Evolutionary conservation across 2,888 invertebrate species (phyloP).

Genomic region (Terebella lapidaria): DNA sequence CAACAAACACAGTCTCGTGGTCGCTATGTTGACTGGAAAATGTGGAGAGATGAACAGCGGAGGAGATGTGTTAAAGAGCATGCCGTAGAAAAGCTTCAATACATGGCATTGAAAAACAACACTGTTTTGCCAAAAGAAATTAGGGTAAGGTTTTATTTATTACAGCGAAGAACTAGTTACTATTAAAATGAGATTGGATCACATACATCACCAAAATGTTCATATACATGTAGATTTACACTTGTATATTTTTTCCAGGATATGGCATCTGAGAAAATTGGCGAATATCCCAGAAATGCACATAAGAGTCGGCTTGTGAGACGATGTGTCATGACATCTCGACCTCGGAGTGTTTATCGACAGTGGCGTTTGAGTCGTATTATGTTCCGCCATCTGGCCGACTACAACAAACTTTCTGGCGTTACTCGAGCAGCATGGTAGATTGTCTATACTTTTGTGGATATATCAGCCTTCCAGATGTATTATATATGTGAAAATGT

Average conservation of each 20-base stretch:
- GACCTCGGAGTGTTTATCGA: constrained; percentile 72
- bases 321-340: constrained; percentile 84
- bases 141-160: neutral
- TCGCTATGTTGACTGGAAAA: constrained; percentile 62
- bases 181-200: neutral
- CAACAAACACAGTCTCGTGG: constrained; percentile 11
- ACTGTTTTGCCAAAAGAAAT: constrained; percentile 76
- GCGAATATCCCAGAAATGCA: constrained; percentile 61
- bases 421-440: constrained; percentile 90
- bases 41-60: constrained; percentile 81
- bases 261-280: constrained; percentile 70
- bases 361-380: constrained; percentile 86
- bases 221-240: neutral
- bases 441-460: too few species aligned
- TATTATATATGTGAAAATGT: too few species aligned
- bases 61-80: constrained; percentile 70
- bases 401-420: constrained; percentile 87
- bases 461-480: too few species aligned
- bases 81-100: constrained; percentile 71
- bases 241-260: constrained; percentile 58
- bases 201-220: neutral
- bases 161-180: too few species aligned
- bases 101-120: constrained; percentile 79
- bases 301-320: constrained; percentile 51
- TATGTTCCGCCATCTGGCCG: constrained; percentile 83